Evolutionary conservation across 2,113 vertebrate species (phyloP), one percentile per base, ranked within the genome.

Genomic region (Serinus canaria): DNA sequence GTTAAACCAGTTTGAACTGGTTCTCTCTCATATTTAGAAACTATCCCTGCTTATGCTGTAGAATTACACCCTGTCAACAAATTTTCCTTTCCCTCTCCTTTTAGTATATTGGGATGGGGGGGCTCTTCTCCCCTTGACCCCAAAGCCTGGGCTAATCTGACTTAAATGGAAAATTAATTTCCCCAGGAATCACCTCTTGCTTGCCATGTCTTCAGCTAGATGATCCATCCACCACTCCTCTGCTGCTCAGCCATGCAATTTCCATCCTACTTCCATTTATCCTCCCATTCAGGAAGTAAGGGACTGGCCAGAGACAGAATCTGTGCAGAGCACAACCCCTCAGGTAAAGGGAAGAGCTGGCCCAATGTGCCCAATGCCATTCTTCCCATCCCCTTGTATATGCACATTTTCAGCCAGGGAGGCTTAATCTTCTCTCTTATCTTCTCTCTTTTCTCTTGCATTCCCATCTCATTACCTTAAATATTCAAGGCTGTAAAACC

Each of bases 1-100:
- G 96, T 93, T 95, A 68, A 96, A 95, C 96, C 93, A 96, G 96
- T 96, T 84, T 95, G 82, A 96, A 82, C 95, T 96, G 83, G 87
- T 94, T 97, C 84, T 78, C 44, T 64, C 64, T 94, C 73, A 56
- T 79, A 92, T 64, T 94, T 90, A 96, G 83, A 95, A 95, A 95
- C 85, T 60, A 87, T 18, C n/a, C 44, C 47, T 94, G 78, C 89
- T 89, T 88, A 79, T 81, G 78, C 28, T 90, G 78, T 81, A 62
- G 87, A 95, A 95, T 89, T 94, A 77, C 64, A 85, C 37, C n/a
- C 70, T 92, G 89, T 83, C 85, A 89, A 95, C 83, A 53, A 56
- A 84, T 55, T 79, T 78, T 70, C 52, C 37, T 83, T 93, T 77
- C 63, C 55, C 28, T 90, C 47, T 92, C 15, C 14, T 72, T 37